Evolutionary conservation across 2,797 vertebrate species (phyloP), one percentile per base, ranked within the genome.

Genomic region (Uromys caudimaculatus): DNA sequence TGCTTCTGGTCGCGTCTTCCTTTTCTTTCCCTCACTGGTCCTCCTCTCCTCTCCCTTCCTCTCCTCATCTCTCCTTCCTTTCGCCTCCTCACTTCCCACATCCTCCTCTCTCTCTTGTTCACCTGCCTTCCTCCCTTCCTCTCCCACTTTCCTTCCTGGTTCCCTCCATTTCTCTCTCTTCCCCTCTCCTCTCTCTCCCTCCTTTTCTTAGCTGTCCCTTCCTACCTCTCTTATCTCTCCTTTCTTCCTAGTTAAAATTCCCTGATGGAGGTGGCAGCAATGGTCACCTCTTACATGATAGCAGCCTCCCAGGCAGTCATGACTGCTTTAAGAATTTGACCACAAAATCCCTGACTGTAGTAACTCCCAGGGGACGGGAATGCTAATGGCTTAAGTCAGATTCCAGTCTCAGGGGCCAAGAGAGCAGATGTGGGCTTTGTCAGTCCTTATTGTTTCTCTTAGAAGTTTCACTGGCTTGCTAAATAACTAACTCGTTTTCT

Each of bases 161-260:
- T 73, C 12, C 38, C 9, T 11, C 27, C 35, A 0, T 6, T 6
- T 10, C 14, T 35, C 11, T 12, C 16, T 38, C 17, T 32, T 23
- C 11, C 32, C 2, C 2, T 27, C 44, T 44, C 44, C 17, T 32
- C 35, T 17, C 32, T 44, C 2, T 73, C 13, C 19, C 19, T 11
- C 27, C 23, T 0, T 6, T 6, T 10, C 14, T 35, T n/a, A n/a
- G n/a, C 44, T 44, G 3, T 44, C 44, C 6, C 10, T 5, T 6
- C 21, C 6, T n/a, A n/a, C 2, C 19, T 12, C 17, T 7, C 24
- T 32, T 7, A 14, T 41, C 21, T 9, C 41, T 21, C 38, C 78
- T 32, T 50, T n/a, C 52, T 21, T 64, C 13, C 10, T 24, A 13
- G 32, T 23, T 27, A 47, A 38, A 6, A 32, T 81, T 67, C 50